Evolutionary conservation across 2,797 vertebrate genomes (phyloP), one percentile per base, ranked within the genome.

Genomic region (Zenarchopterus dispar): DNA sequence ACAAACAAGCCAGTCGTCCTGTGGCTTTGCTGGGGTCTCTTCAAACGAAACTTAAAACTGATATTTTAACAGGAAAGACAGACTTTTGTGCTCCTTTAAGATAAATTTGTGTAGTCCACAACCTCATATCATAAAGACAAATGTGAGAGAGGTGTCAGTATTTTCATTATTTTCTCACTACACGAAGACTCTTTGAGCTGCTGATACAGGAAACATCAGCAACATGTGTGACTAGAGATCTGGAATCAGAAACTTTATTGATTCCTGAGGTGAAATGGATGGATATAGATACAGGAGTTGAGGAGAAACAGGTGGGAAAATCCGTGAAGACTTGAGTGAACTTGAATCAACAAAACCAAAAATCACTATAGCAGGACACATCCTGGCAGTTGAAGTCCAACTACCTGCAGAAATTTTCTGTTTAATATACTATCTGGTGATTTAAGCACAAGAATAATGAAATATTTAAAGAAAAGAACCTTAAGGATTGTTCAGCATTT

Each of bases 381-480:
- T 19, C 10, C 18, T n/a, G 18, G n/a, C 10, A 19, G 21, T 46
- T 46, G 21, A 10, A 11, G 1, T 7, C 55, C 21, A 51, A 26
- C 48, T 77, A 71, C 64, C 48, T 19, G 22, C 17, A 54, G 67
- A 73, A 65, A 67, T 56, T 43, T 64, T 73, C 69, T 75, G 48
- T 66, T 46, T 77, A 54, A 72, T 75, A 65, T 66, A 68, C 59
- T 72, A 53, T 77, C 60, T 54, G 46, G 11, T 55, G 61, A 69
- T 51, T 71, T 67, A 69, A 21, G 64, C 63, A 71, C 76, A 46
- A 53, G 22, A 73, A 72, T 54, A 56, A 67, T 54, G 53, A 77
- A 77, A 76, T 78, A 81, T 77, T 73, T 70, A 55, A 58, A 75
- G 56, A 75, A 63, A 56, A 72, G 47, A 69, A 60, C 59, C 52